Evolutionary conservation across 2,113 vertebrate genomes (phyloP).

Genomic region (Neotragus moschatus): DNA sequence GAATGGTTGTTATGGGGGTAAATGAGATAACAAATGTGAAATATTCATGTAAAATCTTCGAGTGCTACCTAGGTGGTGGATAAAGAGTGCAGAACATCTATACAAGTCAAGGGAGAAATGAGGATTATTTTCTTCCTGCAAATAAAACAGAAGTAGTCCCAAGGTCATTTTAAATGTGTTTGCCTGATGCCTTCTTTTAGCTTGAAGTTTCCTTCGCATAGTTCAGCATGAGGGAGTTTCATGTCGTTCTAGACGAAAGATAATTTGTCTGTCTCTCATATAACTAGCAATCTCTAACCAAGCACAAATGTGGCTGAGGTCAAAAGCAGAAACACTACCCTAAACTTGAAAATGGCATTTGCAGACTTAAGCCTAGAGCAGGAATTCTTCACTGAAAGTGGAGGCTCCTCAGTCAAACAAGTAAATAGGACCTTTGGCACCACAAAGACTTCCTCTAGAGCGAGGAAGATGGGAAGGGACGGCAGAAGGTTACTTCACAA

Average conservation of each 20-base stretch:
- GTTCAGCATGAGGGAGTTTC: not conserved
- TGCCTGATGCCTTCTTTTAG: not conserved
- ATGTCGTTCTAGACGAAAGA: not conserved
- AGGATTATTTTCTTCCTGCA: not conserved
- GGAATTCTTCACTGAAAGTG: not conserved
- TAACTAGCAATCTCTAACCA: not conserved
- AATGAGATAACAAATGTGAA: not conserved
- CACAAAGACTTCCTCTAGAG: not conserved
- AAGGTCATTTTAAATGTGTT: not conserved
- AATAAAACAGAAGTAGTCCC: constrained; percentile 20
- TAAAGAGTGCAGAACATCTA: not conserved
- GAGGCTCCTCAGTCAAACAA: not conserved
- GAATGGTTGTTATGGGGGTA: not conserved
- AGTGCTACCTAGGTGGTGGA: not conserved
- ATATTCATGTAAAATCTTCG: not conserved
- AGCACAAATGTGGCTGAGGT: not conserved
- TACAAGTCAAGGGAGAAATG: not conserved
- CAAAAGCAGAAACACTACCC: constrained; percentile 2
- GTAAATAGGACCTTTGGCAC: not conserved
- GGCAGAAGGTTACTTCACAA: not conserved
- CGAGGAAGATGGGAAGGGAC: not conserved
- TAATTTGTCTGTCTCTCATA: constrained; percentile 10
- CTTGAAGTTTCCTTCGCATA: constrained; percentile 6
- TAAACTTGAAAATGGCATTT: not conserved
- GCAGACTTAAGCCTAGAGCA: not conserved